Conservation (phyloP, 2,797 vertebrate species). For the Hydrolagus colliei region DNA sequence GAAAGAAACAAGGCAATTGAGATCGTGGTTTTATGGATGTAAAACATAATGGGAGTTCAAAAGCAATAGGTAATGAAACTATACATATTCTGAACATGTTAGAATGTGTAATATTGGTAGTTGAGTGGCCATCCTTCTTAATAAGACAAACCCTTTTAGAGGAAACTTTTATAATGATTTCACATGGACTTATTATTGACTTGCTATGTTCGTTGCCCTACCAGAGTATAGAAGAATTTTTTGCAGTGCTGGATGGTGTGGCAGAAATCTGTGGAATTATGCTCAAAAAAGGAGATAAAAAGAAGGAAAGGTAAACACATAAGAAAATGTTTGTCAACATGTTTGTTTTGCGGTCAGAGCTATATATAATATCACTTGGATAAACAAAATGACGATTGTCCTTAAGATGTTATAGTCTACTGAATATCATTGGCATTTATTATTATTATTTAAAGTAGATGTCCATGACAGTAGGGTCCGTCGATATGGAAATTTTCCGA, state of each 20-base stretch:
- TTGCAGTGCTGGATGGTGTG: conserved; percentile 69
- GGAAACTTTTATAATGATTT: neutral
- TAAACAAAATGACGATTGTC: neutral
- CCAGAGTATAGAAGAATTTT: conserved; percentile 80
- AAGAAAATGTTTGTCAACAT: neutral
- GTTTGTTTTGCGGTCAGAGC: neutral
- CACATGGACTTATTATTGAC: neutral
- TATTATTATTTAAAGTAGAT: too few species aligned
- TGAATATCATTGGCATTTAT: too few species aligned
- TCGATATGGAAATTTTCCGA: too few species aligned
- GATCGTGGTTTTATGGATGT: too few species aligned
- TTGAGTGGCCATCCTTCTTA: neutral
- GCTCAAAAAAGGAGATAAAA: conserved; percentile 90
- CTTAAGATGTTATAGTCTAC: too few species aligned
- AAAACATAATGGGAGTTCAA: too few species aligned
- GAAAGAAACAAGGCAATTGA: too few species aligned
- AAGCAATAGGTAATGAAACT: neutral
- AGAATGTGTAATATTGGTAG: too few species aligned
- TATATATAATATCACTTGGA: neutral
- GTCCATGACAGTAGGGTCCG: too few species aligned
- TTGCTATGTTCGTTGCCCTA: conserved; percentile 33
- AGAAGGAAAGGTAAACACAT: conserved; percentile 76
- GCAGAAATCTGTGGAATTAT: conserved; percentile 82
- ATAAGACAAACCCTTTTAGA: neutral
- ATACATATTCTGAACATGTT: too few species aligned